Percentiles rank a stretch among this genome's conserved stretches.
phyloP scores from a whole-genome alignment of 2,797 vertebrate species.

The Lagodon rhomboides region DNA sequence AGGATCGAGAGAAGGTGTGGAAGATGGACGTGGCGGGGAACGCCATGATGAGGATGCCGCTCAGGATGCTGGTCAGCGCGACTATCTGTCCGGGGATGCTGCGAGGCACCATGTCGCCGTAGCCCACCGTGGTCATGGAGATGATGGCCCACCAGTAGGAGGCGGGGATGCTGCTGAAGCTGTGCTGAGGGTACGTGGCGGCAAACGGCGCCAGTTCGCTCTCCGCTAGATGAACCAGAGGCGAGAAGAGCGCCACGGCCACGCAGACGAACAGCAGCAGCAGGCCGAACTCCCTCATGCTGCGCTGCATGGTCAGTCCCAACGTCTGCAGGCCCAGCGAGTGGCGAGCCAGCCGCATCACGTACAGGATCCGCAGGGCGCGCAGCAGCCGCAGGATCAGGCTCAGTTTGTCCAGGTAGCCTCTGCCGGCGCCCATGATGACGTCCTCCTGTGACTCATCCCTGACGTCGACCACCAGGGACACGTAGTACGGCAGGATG shows the following conservation, averaged over 20 bases:
- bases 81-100: conserved; percentile 96
- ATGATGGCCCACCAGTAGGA: conserved; percentile 99
- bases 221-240: conserved; percentile 93
- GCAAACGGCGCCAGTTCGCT: conserved; percentile 91
- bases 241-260: conserved; percentile 93
- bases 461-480: conserved; percentile 89
- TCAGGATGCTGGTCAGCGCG: conserved; percentile 95
- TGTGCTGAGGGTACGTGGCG: conserved; percentile 86
- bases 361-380: conserved; percentile 94
- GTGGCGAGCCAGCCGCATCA: conserved; percentile 96
- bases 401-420: conserved; percentile 94
- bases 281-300: conserved; percentile 92
- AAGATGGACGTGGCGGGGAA: conserved; percentile 98
- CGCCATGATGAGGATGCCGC: conserved; percentile 98
- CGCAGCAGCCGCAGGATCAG: conserved; percentile 92
- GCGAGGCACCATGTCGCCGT: conserved; percentile 95
- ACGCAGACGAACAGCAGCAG: conserved; percentile 94
- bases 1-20: conserved; percentile 95
- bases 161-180: conserved; percentile 95
- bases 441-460: conserved; percentile 83
- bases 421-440: conserved; percentile 77
- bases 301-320: conserved; percentile 92
- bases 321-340: conserved; percentile 95
- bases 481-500: conserved; percentile 96
- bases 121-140: conserved; percentile 98